Conservation (phyloP, 1,140 invertebrate genomes). For the Sinella curviseta region DNA sequence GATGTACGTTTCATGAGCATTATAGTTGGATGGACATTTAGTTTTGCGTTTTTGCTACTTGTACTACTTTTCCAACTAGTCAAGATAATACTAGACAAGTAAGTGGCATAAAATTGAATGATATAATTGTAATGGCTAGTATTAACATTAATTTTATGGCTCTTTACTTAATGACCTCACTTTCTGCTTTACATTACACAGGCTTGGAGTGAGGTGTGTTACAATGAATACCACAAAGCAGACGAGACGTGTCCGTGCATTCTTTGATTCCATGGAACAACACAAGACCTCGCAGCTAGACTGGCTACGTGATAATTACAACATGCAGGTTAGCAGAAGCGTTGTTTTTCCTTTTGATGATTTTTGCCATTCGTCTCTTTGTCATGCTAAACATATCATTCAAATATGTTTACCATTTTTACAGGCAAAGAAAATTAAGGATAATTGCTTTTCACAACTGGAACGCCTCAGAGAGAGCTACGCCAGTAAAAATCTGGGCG, state of each 20-base stretch:
- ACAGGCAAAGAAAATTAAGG: conserved; percentile 81
- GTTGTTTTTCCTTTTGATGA: neutral
- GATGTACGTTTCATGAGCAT: conserved; percentile 81
- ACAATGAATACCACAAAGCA: conserved; percentile 36
- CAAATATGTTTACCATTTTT: neutral
- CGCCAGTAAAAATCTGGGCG: conserved; percentile 78
- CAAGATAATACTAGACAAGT: conserved; percentile 70
- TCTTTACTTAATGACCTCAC: neutral
- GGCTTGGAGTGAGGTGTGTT: conserved; percentile 50
- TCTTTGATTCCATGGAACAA: conserved; percentile 83
- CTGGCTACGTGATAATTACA: conserved; percentile 84
- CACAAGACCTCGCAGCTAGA: conserved; percentile 87
- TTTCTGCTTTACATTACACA: conserved; percentile 59
- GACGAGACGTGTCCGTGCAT: conserved; percentile 50
- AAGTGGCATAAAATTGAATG: conserved; percentile 51
- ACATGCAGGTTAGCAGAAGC: conserved; percentile 68
- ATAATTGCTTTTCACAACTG: conserved; percentile 88
- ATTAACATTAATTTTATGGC: neutral
- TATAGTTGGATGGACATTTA: conserved; percentile 74
- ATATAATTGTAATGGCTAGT: neutral
- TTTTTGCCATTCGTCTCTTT: neutral
- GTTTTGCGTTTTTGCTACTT: conserved; percentile 73
- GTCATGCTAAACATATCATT: neutral
- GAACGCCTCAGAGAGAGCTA: conserved; percentile 92
- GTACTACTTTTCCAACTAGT: conserved; percentile 76